Conservation (phyloP, 2,113 vertebrate species). For the Cyanoliseus patagonus region DNA sequence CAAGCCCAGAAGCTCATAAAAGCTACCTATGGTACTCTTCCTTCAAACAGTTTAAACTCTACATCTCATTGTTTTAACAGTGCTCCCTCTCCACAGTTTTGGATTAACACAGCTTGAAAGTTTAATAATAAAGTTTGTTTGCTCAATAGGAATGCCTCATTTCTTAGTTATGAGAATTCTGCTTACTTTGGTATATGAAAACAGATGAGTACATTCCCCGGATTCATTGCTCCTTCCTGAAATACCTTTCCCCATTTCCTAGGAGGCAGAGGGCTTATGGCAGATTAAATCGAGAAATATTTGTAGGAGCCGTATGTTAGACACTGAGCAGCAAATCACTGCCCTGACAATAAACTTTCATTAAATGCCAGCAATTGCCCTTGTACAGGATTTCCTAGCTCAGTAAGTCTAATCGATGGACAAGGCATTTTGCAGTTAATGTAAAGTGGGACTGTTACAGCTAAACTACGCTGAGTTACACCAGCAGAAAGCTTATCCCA, state of each 20-base stretch:
- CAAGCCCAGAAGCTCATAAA: background rate
- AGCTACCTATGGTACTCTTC: background rate
- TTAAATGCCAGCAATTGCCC: background rate
- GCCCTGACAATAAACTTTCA: background rate
- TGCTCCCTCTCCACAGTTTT: background rate
- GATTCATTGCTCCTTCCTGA: constrained; percentile 16
- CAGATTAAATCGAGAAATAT: background rate
- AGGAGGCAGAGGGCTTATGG: background rate
- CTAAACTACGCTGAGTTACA: background rate
- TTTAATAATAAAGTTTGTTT: constrained; percentile 27
- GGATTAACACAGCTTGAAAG: background rate
- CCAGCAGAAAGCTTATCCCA: background rate
- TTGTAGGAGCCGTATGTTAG: background rate
- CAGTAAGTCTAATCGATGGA: background rate
- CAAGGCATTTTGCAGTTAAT: background rate
- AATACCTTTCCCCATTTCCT: background rate
- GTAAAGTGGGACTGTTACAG: background rate
- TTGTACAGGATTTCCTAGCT: background rate
- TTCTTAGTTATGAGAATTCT: background rate
- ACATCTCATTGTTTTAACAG: background rate
- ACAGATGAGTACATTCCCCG: constrained; percentile 19
- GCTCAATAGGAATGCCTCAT: background rate
- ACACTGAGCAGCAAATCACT: background rate
- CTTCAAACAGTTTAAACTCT: background rate
- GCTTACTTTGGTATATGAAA: constrained; percentile 6